Conservation (phyloP, 2,888 invertebrate species). For the Salticus scenicus region DNA sequence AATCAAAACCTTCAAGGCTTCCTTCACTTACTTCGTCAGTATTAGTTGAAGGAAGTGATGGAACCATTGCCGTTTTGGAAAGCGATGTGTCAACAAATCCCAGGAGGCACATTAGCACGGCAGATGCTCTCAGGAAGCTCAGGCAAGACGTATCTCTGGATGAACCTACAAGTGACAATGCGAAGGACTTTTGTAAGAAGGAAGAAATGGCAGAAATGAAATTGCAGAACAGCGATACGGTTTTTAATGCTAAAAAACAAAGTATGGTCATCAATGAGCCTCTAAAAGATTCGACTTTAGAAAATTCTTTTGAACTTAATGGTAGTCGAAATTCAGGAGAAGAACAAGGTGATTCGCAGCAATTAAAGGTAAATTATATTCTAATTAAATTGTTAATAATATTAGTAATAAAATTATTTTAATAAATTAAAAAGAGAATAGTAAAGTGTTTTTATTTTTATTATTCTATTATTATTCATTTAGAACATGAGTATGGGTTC, state of each 20-base stretch:
- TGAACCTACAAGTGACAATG: background rate
- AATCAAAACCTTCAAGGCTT: constrained; percentile 17
- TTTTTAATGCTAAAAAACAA: background rate
- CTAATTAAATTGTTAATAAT: too few relatives aligned
- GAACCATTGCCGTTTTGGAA: constrained; percentile 13
- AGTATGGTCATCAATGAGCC: background rate
- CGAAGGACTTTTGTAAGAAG: background rate
- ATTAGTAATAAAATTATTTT: too few relatives aligned
- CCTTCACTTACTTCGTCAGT: constrained; percentile 28
- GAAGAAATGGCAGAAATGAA: constrained; percentile 12
- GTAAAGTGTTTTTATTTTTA: too few relatives aligned
- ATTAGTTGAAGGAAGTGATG: constrained; percentile 31
- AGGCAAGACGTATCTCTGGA: constrained; percentile 39
- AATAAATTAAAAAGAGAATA: too few relatives aligned
- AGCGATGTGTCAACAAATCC: background rate
- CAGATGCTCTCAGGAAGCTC: constrained; percentile 49
- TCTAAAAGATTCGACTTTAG: background rate
- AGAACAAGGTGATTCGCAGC: background rate
- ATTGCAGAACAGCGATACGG: constrained; percentile 27
- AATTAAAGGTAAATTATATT: background rate
- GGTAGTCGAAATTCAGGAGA: background rate
- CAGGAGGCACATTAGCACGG: constrained; percentile 47
- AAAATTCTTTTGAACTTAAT: background rate
- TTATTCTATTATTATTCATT: too few relatives aligned
- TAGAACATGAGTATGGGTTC: too few relatives aligned